Percentiles rank a stretch among this genome's conserved stretches.
Conservation (phyloP, 1,140 invertebrate genomes). For the Eueides isabella region DNA sequence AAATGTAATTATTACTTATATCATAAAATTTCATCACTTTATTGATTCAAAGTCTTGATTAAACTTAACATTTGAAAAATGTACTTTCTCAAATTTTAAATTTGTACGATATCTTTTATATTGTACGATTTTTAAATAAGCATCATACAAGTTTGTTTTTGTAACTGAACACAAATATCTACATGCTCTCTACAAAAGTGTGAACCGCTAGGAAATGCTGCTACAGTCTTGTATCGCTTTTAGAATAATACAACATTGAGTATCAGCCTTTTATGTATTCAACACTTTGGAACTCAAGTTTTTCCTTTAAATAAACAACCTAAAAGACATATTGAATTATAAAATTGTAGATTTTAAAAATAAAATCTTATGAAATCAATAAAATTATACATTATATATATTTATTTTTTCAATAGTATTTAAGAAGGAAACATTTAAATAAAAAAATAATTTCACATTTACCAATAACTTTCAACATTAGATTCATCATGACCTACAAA, state of each 20-base stretch:
- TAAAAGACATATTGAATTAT: neutral
- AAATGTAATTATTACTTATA: no score
- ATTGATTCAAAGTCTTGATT: no score
- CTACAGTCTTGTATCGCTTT: neutral
- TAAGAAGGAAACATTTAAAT: neutral
- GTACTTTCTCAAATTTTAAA: no score
- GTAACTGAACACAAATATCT: no score
- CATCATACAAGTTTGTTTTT: no score
- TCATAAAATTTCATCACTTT: no score
- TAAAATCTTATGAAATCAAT: slow-evolving; percentile 55
- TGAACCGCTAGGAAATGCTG: neutral
- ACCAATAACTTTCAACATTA: slow-evolving; percentile 35
- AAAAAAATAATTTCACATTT: slow-evolving; percentile 26
- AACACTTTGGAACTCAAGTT: no score
- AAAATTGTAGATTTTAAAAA: neutral
- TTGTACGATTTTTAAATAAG: no score
- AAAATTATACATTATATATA: slow-evolving; percentile 23
- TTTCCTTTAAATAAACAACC: no score
- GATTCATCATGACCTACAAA: slow-evolving; percentile 49
- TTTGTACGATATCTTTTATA: no score
- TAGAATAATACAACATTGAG: neutral
- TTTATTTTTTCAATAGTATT: neutral
- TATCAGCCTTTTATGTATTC: no score
- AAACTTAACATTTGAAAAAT: no score
- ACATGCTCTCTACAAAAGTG: neutral